These are phyloP conservation scores for Sterna hirundo DNA, from an alignment of 2,113 vertebrate genomes.

Conservation along the genomic window DNA sequence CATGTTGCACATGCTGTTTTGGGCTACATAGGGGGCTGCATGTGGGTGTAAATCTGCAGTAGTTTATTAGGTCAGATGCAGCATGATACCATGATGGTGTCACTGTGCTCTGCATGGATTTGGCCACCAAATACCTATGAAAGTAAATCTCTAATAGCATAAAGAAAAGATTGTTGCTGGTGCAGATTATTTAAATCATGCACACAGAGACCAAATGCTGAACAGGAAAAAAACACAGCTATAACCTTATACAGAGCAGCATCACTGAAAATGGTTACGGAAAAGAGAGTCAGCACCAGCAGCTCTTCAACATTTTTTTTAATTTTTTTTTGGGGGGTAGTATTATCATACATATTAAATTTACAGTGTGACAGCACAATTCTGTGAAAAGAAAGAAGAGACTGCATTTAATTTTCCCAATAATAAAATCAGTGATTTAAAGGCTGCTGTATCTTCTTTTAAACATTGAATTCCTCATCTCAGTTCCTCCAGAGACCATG, in stretches of 20 bases:
- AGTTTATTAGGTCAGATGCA: background rate
- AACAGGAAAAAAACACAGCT: background rate
- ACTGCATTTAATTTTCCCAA: background rate
- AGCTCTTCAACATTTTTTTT: background rate
- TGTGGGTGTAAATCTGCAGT: background rate
- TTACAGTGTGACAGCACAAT: background rate
- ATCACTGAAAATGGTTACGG: background rate
- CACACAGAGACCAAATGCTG: background rate
- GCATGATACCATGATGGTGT: accelerated
- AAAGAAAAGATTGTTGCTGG: background rate
- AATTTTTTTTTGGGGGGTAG: background rate
- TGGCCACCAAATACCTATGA: background rate
- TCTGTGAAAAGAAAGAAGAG: background rate
- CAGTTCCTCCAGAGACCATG: background rate
- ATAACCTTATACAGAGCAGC: background rate
- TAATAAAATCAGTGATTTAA: background rate
- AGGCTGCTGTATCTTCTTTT: background rate
- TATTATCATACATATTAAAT: background rate
- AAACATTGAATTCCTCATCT: background rate
- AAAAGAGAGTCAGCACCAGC: background rate
- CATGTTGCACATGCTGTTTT: background rate
- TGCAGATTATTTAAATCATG: background rate
- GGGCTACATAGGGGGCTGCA: background rate
- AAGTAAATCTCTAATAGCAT: background rate
- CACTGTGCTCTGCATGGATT: background rate